Base-by-base conservation (phyloP, 2,113 vertebrate species). In the Rhabdornis inornatus region DNA sequence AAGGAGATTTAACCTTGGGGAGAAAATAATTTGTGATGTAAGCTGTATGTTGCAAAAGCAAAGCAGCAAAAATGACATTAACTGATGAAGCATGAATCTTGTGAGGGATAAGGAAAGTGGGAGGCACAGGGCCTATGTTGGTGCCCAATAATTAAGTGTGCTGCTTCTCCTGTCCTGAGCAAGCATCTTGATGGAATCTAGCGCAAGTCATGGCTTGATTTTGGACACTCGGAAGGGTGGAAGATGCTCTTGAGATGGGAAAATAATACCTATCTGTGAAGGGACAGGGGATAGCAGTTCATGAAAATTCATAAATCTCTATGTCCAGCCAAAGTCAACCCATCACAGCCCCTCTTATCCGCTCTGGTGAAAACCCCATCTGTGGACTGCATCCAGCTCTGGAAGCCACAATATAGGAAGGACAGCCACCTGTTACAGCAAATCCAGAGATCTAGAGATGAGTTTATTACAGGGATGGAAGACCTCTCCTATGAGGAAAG, bases 351-450 rank as follows among this genome's bases (percentile, higher is more conserved):
- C 13, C 15, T 59, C 27, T 59, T 53, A 23, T 47, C 31, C n/a
- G 3, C 37, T 59, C 37, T 57, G 22, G 10, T 59, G 23, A 53
- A 28, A 74, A 31, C 15, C 8, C 7, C 27, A 33, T 37, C 33
- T 23, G 28, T 53, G 11, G n/a, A 75, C 53, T 47, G 53, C 28
- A 59, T 45, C 39, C 69, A 68, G 19, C 30, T 52, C 24, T 40
- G 13, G 45, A 74, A 74, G 20, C 3, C 10, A 3, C 0, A 0
- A 40, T 13, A n/a, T 0, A 66, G 28, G 16, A 64, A 72, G 52
- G 44, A 65, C 18, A 74, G 20, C 33, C 8, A 59, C 24, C 20
- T 68, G 39, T 45, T 59, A 56, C 23, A 60, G 45, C 45, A 66
- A 82, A 50, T 66, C 33, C 39, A 82, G 33, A 89, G 16, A 19